phyloP scores from a whole-genome alignment of 1,140 invertebrate genomes.

The Contarinia nasturtii region DNA sequence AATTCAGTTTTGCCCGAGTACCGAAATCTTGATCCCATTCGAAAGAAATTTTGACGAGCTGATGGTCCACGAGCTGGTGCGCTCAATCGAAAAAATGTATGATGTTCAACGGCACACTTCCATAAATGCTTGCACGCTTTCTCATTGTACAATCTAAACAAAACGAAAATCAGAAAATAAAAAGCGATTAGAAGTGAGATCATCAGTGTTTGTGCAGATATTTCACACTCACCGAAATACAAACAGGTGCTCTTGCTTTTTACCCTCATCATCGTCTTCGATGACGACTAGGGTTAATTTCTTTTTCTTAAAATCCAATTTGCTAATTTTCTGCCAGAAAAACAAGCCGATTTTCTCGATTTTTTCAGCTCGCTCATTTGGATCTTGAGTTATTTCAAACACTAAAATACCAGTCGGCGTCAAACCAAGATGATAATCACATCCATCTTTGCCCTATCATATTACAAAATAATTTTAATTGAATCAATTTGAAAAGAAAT shows the following conservation, averaged over 20 bases:
- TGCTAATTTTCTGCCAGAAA: constrained; percentile 93
- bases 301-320: constrained; percentile 90
- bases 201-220: neutral
- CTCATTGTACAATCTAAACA: constrained; percentile 59
- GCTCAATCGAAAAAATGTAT: constrained; percentile 90
- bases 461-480: constrained; percentile 3
- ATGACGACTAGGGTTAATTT: constrained; percentile 88
- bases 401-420: constrained; percentile 95
- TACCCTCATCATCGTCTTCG: constrained; percentile 87
- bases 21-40: constrained; percentile 90
- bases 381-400: constrained; percentile 42
- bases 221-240: constrained; percentile 38
- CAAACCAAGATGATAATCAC: constrained; percentile 89
- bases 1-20: constrained; percentile 92
- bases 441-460: constrained; percentile 68
- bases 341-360: constrained; percentile 92
- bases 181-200: neutral
- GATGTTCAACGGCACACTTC: constrained; percentile 99
- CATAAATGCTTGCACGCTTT: constrained; percentile 98
- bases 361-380: constrained; percentile 22
- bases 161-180: constrained; percentile 27
- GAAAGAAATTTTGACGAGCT: constrained; percentile 85
- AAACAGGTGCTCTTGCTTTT: constrained; percentile 85
- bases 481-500: neutral
- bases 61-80: constrained; percentile 77